Conservation (phyloP, 1,140 invertebrate genomes). For the Rhagoletis pomonella region DNA sequence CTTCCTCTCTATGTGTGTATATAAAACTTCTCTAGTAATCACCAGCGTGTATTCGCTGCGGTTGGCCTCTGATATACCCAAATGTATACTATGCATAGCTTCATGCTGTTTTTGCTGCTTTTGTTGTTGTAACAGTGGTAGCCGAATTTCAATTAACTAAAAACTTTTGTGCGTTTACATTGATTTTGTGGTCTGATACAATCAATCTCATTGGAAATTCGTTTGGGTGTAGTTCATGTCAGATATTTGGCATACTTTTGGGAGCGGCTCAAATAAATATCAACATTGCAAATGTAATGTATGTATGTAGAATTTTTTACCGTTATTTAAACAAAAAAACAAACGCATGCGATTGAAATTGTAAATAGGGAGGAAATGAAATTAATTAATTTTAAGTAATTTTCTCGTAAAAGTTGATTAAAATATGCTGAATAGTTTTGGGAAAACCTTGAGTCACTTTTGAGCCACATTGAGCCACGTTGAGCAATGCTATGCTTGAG, state of each 20-base stretch:
- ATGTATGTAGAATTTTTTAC: neutral
- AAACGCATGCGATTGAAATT: no score
- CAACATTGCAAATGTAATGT: neutral
- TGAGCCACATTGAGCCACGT: neutral
- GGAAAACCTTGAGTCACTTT: neutral
- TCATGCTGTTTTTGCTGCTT: neutral
- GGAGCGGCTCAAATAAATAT: slow-evolving; percentile 27
- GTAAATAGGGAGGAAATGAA: neutral
- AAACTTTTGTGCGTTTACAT: slow-evolving; percentile 47
- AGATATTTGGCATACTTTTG: slow-evolving; percentile 35
- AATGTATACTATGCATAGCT: neutral
- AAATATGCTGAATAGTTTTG: neutral
- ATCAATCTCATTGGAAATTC: slow-evolving; percentile 38
- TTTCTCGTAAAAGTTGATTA: neutral
- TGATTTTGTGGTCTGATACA: slow-evolving; percentile 50
- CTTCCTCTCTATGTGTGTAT: neutral
- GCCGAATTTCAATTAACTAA: slow-evolving; percentile 48
- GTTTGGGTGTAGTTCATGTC: neutral
- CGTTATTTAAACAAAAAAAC: no score
- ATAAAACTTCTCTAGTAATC: neutral
- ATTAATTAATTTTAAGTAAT: slow-evolving; percentile 35
- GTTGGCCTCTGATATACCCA: neutral
- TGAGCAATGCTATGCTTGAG: neutral
- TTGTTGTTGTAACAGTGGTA: slow-evolving; percentile 33
- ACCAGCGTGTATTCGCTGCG: neutral